phyloP scores from a whole-genome alignment of 2,888 invertebrate genomes.

The Volucella bombylans region DNA sequence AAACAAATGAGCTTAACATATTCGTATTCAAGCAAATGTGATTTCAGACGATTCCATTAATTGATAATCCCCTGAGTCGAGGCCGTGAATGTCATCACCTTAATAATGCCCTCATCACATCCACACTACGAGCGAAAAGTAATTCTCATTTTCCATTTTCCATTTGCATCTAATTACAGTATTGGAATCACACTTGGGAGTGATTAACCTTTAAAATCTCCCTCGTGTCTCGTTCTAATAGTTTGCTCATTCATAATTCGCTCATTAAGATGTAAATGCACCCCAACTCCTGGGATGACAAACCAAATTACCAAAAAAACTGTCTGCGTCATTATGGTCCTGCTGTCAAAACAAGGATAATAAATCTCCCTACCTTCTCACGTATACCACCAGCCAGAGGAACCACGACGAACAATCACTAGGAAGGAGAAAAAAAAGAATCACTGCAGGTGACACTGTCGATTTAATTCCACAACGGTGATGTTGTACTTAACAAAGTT shows the following conservation, averaged over 20 bases:
- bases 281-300: slow-evolving; percentile 13
- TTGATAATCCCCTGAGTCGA: slow-evolving; percentile 3
- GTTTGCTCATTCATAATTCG: slow-evolving; percentile 17
- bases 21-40: neutral
- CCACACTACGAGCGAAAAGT: neutral
- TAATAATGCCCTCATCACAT: neutral
- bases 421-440: slow-evolving; percentile 11
- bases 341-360: slow-evolving; percentile 24
- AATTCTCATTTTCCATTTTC: neutral
- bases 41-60: neutral
- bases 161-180: slow-evolving; percentile 3
- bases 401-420: neutral
- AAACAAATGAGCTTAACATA: neutral
- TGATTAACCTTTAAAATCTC: slow-evolving; percentile 48
- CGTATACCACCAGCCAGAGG: neutral
- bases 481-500: slow-evolving; percentile 55
- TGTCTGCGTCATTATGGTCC: slow-evolving; percentile 15
- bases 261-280: slow-evolving; percentile 50
- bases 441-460: slow-evolving; percentile 56
- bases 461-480: slow-evolving; percentile 51
- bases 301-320: slow-evolving; percentile 24
- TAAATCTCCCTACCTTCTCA: slow-evolving; percentile 10
- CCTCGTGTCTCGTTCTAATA: slow-evolving; percentile 17
- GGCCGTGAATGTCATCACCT: neutral
- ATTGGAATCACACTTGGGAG: slow-evolving; percentile 39